phyloP scores from a whole-genome alignment of 1,140 invertebrate species.

The Drosophila lini region DNA sequence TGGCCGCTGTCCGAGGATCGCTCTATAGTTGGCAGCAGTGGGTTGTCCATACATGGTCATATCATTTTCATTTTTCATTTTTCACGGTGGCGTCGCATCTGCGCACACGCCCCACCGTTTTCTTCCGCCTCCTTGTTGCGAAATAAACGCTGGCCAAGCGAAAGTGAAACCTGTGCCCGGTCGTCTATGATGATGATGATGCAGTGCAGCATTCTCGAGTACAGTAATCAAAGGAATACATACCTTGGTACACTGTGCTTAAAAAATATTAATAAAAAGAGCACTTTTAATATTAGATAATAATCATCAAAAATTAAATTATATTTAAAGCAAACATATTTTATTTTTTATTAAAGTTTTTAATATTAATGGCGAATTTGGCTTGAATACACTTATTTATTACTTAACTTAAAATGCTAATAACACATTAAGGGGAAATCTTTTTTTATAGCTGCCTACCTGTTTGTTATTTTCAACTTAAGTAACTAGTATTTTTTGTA shows the following conservation, averaged over 20 bases:
- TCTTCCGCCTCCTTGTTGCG: slow-evolving; percentile 3
- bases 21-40: slow-evolving; percentile 8
- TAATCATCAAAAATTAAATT: no score
- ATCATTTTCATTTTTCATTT: slow-evolving; percentile 80
- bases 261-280: neutral
- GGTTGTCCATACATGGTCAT: slow-evolving; percentile 71
- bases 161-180: slow-evolving; percentile 35
- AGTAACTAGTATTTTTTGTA: neutral
- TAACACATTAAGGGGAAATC: neutral
- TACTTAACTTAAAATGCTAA: neutral
- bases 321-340: no score
- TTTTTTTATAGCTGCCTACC: neutral
- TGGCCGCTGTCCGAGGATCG: slow-evolving; percentile 18
- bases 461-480: neutral
- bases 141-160: slow-evolving; percentile 52
- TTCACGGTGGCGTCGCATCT: slow-evolving; percentile 45
- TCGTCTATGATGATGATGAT: slow-evolving; percentile 8
- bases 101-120: slow-evolving; percentile 14
- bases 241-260: neutral
- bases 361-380: neutral
- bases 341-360: no score
- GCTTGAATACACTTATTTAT: neutral
- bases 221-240: slow-evolving; percentile 12
- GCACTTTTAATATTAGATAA: neutral
- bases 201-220: slow-evolving; percentile 17